phyloP scores from a whole-genome alignment of 2,888 invertebrate genomes.

The Coronaproctus castanopsis region DNA sequence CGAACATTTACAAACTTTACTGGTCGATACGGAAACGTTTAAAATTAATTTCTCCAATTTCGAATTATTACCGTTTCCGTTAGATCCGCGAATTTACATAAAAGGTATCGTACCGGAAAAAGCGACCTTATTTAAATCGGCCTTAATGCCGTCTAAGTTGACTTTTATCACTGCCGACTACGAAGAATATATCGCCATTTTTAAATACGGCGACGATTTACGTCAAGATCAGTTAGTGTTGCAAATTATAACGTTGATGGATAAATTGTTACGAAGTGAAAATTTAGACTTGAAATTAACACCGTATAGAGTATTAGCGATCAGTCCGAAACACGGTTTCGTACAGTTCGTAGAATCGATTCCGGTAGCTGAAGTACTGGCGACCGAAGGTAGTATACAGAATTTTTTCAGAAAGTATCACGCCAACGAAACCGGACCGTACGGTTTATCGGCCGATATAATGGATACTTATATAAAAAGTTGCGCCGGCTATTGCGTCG shows the following conservation, averaged over 20 bases:
- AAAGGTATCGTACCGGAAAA: slow-evolving; percentile 73
- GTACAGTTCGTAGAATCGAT: slow-evolving; percentile 86
- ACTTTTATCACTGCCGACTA: slow-evolving; percentile 67
- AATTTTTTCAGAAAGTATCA: slow-evolving; percentile 82
- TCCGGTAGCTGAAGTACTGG: slow-evolving; percentile 77
- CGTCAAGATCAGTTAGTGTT: slow-evolving; percentile 92
- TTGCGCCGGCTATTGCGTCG: slow-evolving; percentile 93
- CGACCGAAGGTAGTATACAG: slow-evolving; percentile 69
- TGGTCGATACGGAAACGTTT: slow-evolving; percentile 58
- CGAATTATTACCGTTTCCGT: slow-evolving; percentile 78
- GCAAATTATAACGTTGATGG: slow-evolving; percentile 97
- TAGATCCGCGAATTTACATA: slow-evolving; percentile 79
- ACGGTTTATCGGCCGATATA: slow-evolving; percentile 76
- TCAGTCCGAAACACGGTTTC: slow-evolving; percentile 83
- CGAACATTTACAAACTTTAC: slow-evolving; percentile 61
- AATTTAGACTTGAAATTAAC: slow-evolving; percentile 91
- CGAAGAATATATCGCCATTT: slow-evolving; percentile 79
- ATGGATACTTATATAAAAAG: slow-evolving; percentile 95
- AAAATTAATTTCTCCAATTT: slow-evolving; percentile 76
- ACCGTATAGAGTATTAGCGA: slow-evolving; percentile 87
- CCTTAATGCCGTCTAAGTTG: slow-evolving; percentile 80
- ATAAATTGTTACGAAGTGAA: slow-evolving; percentile 76
- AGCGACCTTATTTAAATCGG: slow-evolving; percentile 86
- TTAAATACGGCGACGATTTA: slow-evolving; percentile 93
- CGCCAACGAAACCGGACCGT: slow-evolving; percentile 68